These are phyloP conservation scores for Epinotia nisella DNA, from an alignment of 2,888 invertebrate genomes.

Conservation along the genomic window DNA sequence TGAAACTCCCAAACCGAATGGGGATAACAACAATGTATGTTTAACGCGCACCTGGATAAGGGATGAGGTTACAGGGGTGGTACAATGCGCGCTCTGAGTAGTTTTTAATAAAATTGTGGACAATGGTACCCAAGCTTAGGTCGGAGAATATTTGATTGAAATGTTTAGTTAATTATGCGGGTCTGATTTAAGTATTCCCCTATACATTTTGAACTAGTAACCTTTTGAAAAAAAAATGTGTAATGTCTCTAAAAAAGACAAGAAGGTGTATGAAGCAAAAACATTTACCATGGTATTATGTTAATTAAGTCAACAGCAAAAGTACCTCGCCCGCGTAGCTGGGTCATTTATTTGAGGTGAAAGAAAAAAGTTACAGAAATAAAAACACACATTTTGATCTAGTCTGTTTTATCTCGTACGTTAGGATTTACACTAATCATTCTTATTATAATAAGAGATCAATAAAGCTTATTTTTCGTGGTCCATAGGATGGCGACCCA, in stretches of 20 bases:
- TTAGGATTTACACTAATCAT: no score
- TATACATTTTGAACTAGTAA: neutral
- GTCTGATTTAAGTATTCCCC: neutral
- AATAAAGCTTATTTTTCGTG: no score
- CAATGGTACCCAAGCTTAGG: constrained; percentile 24
- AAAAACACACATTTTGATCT: no score
- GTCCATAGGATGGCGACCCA: no score
- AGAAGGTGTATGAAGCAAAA: no score
- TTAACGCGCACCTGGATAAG: constrained; percentile 29
- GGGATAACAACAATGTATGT: constrained; percentile 22
- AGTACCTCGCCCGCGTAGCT: no score
- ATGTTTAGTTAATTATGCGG: constrained; percentile 31
- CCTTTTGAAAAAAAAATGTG: neutral
- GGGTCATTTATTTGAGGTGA: no score
- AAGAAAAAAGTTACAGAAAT: no score
- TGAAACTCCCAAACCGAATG: constrained; percentile 7
- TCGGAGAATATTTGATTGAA: constrained; percentile 17
- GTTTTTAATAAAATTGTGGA: constrained; percentile 37
- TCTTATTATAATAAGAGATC: no score
- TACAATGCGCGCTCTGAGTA: constrained; percentile 9
- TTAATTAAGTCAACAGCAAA: no score
- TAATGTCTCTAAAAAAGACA: neutral
- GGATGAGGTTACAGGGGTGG: constrained; percentile 34
- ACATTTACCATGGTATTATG: no score
- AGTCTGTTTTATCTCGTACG: no score